These are phyloP conservation scores for Drosophila sechellia DNA, from an alignment of 1,140 invertebrate species.

Conservation along the genomic window DNA sequence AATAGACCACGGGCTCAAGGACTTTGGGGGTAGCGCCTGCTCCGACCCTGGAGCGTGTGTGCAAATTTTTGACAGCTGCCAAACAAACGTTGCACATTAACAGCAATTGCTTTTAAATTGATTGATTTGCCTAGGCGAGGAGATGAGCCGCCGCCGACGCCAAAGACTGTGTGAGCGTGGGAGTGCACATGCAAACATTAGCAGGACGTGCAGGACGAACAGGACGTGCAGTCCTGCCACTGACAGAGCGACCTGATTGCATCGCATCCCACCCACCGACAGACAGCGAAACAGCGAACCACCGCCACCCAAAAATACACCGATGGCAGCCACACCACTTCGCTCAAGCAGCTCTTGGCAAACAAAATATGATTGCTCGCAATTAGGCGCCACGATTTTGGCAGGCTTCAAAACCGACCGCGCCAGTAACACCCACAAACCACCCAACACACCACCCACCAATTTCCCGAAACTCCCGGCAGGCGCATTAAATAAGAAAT, in stretches of 20 bases:
- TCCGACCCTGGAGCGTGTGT: conserved; percentile 26
- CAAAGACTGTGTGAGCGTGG: conserved; percentile 9
- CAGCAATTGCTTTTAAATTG: conserved; percentile 82
- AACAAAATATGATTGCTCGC: conserved; percentile 82
- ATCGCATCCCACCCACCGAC: conserved; percentile 45
- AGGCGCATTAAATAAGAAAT: conserved; percentile 79
- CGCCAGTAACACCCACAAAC: conserved; percentile 11
- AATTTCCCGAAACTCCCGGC: neutral
- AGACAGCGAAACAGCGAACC: neutral
- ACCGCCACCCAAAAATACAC: conserved; percentile 5
- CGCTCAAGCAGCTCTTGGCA: conserved; percentile 65
- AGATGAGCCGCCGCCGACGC: conserved; percentile 46
- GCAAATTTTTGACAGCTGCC: conserved; percentile 75
- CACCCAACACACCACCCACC: neutral
- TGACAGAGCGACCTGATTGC: conserved; percentile 70
- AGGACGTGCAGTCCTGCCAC: conserved; percentile 52
- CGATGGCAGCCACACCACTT: conserved; percentile 22
- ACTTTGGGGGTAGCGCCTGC: conserved; percentile 6
- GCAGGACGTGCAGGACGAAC: conserved; percentile 57
- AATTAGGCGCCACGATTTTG: conserved; percentile 73
- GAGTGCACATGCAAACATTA: conserved; percentile 50
- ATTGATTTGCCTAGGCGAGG: conserved; percentile 72
- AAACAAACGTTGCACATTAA: conserved; percentile 80
- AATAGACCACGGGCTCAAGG: conserved; percentile 45
- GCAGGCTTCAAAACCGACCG: conserved; percentile 39